Percentiles rank a stretch among this genome's conserved stretches.
Evolutionary conservation across 2,797 vertebrate species (phyloP).

Genomic region (Notolabrus celidotus): DNA sequence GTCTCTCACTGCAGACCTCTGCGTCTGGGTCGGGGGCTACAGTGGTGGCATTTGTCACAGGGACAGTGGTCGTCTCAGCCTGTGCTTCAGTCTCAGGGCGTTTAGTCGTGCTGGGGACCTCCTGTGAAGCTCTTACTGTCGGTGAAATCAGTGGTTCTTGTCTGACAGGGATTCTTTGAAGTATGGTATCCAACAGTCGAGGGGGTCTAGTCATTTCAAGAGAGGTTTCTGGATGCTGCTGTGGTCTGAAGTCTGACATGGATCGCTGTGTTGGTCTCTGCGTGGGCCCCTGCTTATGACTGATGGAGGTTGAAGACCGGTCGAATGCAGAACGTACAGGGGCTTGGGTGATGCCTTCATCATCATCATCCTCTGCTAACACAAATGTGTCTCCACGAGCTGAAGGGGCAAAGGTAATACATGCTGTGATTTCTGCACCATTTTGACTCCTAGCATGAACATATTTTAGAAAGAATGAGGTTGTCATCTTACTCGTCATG

Average conservation of each 20-base stretch:
- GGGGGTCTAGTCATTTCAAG: slow-evolving; percentile 54
- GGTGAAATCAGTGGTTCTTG: not conserved
- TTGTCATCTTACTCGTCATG: slow-evolving; percentile 83
- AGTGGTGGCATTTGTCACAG: slow-evolving; percentile 45
- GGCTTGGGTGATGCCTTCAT: slow-evolving; percentile 47
- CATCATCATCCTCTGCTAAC: slow-evolving; percentile 87
- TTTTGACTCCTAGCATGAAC: not conserved
- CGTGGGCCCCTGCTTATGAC: slow-evolving; percentile 14
- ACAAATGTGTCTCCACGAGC: slow-evolving; percentile 93
- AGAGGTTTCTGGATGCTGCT: slow-evolving; percentile 3
- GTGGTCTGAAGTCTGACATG: slow-evolving; percentile 23
- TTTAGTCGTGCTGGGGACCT: not conserved
- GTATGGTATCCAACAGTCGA: not conserved
- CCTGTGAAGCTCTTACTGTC: not conserved
- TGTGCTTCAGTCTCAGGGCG: not conserved
- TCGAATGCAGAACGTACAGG: fast-evolving
- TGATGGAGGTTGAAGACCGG: not conserved
- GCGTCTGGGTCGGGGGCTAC: slow-evolving; percentile 73
- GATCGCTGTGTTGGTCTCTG: not conserved
- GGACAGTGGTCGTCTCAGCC: slow-evolving; percentile 26
- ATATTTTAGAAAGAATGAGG: not conserved
- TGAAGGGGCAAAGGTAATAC: slow-evolving; percentile 53
- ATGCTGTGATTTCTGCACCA: not conserved
- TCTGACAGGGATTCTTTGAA: not conserved
- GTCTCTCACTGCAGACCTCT: slow-evolving; percentile 87